Percentiles rank a stretch among this genome's conserved stretches.
These are phyloP conservation scores for Acleris emargana DNA, from an alignment of 2,888 invertebrate species.

Conservation along the genomic window DNA sequence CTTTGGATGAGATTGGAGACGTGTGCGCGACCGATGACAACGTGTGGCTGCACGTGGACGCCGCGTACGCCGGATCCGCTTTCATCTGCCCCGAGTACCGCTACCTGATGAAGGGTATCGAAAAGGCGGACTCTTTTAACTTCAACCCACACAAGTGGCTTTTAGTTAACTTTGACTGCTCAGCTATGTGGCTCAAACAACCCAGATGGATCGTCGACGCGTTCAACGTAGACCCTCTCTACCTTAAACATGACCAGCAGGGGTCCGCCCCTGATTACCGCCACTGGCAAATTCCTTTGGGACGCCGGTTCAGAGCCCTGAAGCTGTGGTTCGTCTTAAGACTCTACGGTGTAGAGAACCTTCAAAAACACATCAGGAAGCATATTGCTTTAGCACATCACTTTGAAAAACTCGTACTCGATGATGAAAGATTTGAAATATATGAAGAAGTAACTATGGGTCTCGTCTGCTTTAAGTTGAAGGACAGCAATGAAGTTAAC, in stretches of 20 bases:
- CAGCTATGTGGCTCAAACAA: constrained; percentile 97
- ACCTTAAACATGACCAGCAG: constrained; percentile 96
- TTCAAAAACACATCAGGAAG: constrained; percentile 93
- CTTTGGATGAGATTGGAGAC: constrained; percentile 94
- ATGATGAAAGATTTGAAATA: constrained; percentile 94
- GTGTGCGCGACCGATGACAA: constrained; percentile 88
- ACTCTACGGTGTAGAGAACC: constrained; percentile 93
- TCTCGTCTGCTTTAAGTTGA: constrained; percentile 97
- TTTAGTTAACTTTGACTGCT: constrained; percentile 99
- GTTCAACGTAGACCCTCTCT: constrained; percentile 98
- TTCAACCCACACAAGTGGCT: constrained; percentile 99
- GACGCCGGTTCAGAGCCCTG: constrained; percentile 94
- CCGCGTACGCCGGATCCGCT: constrained; percentile 97
- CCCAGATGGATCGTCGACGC: constrained; percentile 96
- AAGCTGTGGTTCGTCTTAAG: constrained; percentile 98
- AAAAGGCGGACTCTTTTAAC: constrained; percentile 97
- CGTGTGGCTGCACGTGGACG: constrained; percentile 98
- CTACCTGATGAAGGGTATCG: constrained; percentile 93
- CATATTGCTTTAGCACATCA: constrained; percentile 94
- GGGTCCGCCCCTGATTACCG: constrained; percentile 96
- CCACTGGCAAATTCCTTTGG: constrained; percentile 98
- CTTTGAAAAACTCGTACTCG: constrained; percentile 90
- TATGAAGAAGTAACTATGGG: constrained; percentile 96
- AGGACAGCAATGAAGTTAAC: constrained; percentile 92
- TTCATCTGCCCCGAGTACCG: constrained; percentile 99